A percentile compares a stretch with the other conserved stretches of the same genome.
Evolutionary conservation across 2,113 vertebrate species (phyloP).

Genomic region (Haemorhous mexicanus): DNA sequence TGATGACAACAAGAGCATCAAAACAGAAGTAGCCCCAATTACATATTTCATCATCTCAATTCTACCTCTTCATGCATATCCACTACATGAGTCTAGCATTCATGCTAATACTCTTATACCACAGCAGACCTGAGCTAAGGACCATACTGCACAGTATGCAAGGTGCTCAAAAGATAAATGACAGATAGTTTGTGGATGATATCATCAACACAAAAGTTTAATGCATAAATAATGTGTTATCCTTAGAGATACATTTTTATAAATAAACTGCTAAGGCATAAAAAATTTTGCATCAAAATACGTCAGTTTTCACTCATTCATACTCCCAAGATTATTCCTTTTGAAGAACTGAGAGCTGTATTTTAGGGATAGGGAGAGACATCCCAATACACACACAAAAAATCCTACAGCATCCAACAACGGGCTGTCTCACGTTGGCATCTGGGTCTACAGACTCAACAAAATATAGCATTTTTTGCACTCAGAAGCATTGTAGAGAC

Average conservation of each 20-base stretch:
- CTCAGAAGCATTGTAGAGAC: not conserved
- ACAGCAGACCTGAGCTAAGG: not conserved
- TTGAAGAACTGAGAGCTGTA: not conserved
- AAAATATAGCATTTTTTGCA: not conserved
- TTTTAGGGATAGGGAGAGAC: not conserved
- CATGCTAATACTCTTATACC: not conserved
- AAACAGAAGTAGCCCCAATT: not conserved
- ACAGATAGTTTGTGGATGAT: not conserved
- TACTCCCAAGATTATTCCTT: not conserved
- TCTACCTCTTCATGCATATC: not conserved
- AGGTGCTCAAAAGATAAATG: not conserved
- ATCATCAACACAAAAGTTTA: not conserved
- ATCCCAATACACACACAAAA: not conserved
- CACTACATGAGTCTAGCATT: not conserved
- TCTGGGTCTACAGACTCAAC: not conserved
- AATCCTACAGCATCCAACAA: not conserved
- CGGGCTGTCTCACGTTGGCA: accelerated
- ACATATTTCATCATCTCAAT: not conserved
- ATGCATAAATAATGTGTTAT: not conserved
- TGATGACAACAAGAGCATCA: not conserved
- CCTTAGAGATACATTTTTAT: not conserved
- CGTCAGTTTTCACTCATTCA: not conserved
- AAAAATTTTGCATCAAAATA: not conserved
- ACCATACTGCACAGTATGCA: not conserved
- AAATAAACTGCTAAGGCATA: not conserved